A percentile compares a stretch with the other conserved stretches of the same genome.
These are phyloP conservation scores for Addax nasomaculatus DNA, from an alignment of 2,113 vertebrate species.

Conservation along the genomic window DNA sequence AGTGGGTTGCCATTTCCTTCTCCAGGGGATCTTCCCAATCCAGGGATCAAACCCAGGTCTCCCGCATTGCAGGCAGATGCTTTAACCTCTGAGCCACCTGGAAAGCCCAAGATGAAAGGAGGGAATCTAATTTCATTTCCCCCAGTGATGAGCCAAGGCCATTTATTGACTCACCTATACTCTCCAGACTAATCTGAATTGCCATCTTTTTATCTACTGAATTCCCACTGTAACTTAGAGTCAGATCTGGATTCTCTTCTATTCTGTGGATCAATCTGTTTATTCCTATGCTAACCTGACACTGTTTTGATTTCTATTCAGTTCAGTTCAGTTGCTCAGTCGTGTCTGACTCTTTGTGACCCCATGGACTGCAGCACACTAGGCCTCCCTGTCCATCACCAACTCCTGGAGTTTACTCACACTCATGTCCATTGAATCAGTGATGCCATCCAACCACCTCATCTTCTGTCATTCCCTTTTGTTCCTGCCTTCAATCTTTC, in stretches of 20 bases:
- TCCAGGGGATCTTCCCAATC: neutral
- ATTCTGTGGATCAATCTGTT: neutral
- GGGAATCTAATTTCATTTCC: neutral
- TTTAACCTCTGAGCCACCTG: neutral
- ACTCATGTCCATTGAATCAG: neutral
- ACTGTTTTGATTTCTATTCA: neutral
- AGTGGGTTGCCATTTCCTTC: neutral
- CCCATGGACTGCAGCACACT: neutral
- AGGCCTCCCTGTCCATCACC: neutral
- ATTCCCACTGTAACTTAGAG: neutral
- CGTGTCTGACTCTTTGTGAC: fast-evolving
- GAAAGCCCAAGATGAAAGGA: neutral
- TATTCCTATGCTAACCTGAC: too few species aligned
- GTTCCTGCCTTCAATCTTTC: neutral
- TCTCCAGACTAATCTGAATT: neutral
- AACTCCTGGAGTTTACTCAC: neutral
- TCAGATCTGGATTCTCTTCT: neutral
- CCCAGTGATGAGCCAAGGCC: neutral
- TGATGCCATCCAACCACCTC: neutral
- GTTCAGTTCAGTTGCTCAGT: neutral
- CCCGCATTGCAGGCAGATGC: neutral
- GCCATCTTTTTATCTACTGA: neutral
- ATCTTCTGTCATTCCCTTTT: neutral
- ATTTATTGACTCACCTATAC: neutral
- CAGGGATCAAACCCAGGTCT: neutral